Conservation (phyloP, 1,140 invertebrate genomes). For the Oryctes rhinoceros region DNA sequence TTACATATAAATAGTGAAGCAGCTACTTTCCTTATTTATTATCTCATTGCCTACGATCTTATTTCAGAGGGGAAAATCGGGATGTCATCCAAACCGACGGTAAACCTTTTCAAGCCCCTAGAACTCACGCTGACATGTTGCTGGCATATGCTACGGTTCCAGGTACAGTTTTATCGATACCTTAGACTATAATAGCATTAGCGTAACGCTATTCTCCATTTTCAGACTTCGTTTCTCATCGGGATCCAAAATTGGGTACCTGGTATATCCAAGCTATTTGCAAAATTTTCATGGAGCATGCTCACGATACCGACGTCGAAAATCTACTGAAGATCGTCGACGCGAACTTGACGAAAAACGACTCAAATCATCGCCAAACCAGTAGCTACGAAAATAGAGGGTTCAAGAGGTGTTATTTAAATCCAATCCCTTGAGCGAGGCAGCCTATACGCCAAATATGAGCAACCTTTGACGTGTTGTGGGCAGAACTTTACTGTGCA, state of each 20-base stretch:
- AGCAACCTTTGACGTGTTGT: too few species aligned
- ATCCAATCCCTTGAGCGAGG: slow-evolving; percentile 48
- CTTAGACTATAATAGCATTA: too few species aligned
- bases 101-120: not conserved
- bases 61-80: not conserved
- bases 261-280: slow-evolving; percentile 79
- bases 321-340: slow-evolving; percentile 71
- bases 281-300: slow-evolving; percentile 72
- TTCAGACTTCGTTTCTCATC: slow-evolving; percentile 68
- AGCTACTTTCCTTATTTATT: not conserved
- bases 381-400: slow-evolving; percentile 64
- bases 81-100: slow-evolving; percentile 30
- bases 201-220: not conserved
- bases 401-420: slow-evolving; percentile 67
- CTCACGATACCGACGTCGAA: slow-evolving; percentile 69
- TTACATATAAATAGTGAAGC: too few species aligned
- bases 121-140: slow-evolving; percentile 43
- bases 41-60: not conserved
- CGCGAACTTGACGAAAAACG: slow-evolving; percentile 57
- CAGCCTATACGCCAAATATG: too few species aligned
- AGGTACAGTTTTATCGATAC: not conserved
- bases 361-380: slow-evolving; percentile 61
- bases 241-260: slow-evolving; percentile 70
- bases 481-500: too few species aligned
- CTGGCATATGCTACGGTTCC: slow-evolving; percentile 46